Conservation (phyloP, 2,888 invertebrate genomes). For the Drosophila borborema region DNA sequence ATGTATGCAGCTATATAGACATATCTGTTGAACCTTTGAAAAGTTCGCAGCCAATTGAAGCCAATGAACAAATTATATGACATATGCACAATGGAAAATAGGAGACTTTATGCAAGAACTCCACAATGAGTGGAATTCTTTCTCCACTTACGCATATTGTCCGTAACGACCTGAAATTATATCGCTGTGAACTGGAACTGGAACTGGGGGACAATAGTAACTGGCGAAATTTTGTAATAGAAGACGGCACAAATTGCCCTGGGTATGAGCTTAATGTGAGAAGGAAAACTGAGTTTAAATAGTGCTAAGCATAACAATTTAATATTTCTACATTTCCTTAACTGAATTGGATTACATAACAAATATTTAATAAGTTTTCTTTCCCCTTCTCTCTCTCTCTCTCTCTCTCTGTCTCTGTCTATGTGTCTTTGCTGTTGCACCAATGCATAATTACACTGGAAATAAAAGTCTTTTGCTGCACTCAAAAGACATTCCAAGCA, state of each 20-base stretch:
- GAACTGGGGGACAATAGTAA: not conserved
- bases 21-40: slow-evolving; percentile 9
- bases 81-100: slow-evolving; percentile 24
- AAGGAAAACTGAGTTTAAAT: not conserved
- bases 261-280: not conserved
- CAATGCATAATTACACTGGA: not conserved
- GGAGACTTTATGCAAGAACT: slow-evolving; percentile 42
- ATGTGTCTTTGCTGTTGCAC: not conserved
- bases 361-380: slow-evolving; percentile 3
- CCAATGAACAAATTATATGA: slow-evolving; percentile 69
- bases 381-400: not conserved
- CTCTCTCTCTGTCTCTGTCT: not conserved
- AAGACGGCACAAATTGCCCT: slow-evolving; percentile 11
- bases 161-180: not conserved
- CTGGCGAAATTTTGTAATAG: slow-evolving; percentile 9
- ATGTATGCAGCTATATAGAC: not conserved
- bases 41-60: slow-evolving; percentile 67
- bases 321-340: not conserved
- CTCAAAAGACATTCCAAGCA: slow-evolving; percentile 27
- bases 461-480: slow-evolving; percentile 23
- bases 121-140: slow-evolving; percentile 88
- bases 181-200: slow-evolving; percentile 16
- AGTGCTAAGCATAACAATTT: not conserved
- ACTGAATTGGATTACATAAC: not conserved
- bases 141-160: slow-evolving; percentile 11